Base-by-base conservation (phyloP, 2,113 vertebrate species). In the Hassar affinis region DNA sequence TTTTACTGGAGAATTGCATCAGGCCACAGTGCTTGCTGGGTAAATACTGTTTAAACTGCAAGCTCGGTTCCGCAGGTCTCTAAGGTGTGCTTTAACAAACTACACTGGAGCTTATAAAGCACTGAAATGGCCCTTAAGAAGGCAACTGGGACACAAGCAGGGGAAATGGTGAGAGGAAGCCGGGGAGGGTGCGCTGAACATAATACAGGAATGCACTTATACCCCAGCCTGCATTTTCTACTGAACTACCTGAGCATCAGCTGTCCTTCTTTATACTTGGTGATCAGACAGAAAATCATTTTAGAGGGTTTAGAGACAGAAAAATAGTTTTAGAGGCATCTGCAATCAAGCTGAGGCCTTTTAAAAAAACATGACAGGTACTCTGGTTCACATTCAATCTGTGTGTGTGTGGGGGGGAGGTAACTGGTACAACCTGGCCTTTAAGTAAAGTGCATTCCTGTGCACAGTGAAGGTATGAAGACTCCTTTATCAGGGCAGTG, bases 361-460 rank as follows among this genome's bases (percentile, higher is more conserved):
- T 51, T 80, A 79, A 79, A 27, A 51, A 4, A 51, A 30, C 27
- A 66, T 51, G 78, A 52, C 45, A 59, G 30, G 57, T 78, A 61
- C 11, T 27, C n/a, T 4, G 4, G 57, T 27, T 18, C 62, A 33
- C 12, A 25, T 78, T 27, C 10, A n/a, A 7, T 52, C 25, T 82
- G 17, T 84, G 79, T 66, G 54, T 76, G 68, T 49, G 49, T 66
- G 81, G 42, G 69, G 78, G 59, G 61, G 17, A 62, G 66, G 77
- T 80, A 64, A 84, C 86, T 88, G 86, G 78, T 88, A 85, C 81
- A 47, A 42, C 64, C 22, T 74, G 82, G 75, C 42, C 42, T 74
- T 72, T 49, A 74, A 69, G 35, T 77, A 42, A n/a, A 84, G 12
- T 14, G 45, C 47, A 66, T 82, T 87, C 78, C 52, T 83, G 59